Percentiles rank a stretch among this genome's conserved stretches.
Conservation (phyloP, 2,797 vertebrate genomes). For the Semotilus atromaculatus region DNA sequence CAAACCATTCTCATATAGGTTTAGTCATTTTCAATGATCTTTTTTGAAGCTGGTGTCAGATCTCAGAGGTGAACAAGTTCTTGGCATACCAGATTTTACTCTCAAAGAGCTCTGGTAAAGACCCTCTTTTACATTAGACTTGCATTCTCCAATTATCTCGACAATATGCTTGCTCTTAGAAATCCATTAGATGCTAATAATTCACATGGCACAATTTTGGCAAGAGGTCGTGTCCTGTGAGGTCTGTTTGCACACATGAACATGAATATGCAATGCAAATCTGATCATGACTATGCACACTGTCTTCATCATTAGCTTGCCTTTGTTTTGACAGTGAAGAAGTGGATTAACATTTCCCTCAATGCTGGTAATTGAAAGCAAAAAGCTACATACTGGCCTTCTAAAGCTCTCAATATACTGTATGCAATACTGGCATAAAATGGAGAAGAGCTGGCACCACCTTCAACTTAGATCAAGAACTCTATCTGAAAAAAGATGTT, state of each 20-base stretch:
- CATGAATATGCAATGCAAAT: slow-evolving; percentile 9
- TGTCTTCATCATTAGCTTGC: neutral
- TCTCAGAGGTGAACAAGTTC: slow-evolving; percentile 36
- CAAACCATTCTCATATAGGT: slow-evolving; percentile 16
- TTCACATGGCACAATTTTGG: slow-evolving; percentile 3
- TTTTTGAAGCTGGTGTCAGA: slow-evolving; percentile 57
- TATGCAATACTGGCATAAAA: slow-evolving; percentile 76
- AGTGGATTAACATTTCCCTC: slow-evolving; percentile 20
- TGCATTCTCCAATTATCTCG: slow-evolving; percentile 35
- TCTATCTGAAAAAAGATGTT: slow-evolving; percentile 59
- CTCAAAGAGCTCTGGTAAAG: slow-evolving; percentile 48
- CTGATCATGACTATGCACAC: slow-evolving; percentile 17
- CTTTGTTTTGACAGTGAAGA: slow-evolving; percentile 14
- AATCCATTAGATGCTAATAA: slow-evolving; percentile 11
- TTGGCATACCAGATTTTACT: slow-evolving; percentile 43
- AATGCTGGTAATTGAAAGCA: slow-evolving; percentile 1
- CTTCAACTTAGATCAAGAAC: slow-evolving; percentile 75
- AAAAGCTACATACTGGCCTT: slow-evolving; percentile 40
- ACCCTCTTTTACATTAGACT: slow-evolving; percentile 37
- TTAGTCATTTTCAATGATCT: slow-evolving; percentile 48
- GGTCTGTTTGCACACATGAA: slow-evolving; percentile 5
- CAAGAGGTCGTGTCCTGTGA: neutral
- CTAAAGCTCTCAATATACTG: slow-evolving; percentile 86
- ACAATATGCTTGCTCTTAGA: slow-evolving; percentile 27
- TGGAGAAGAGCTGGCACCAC: slow-evolving; percentile 86